These are phyloP conservation scores for Drosophila ercepeae DNA, from an alignment of 1,140 invertebrate genomes.

Conservation along the genomic window DNA sequence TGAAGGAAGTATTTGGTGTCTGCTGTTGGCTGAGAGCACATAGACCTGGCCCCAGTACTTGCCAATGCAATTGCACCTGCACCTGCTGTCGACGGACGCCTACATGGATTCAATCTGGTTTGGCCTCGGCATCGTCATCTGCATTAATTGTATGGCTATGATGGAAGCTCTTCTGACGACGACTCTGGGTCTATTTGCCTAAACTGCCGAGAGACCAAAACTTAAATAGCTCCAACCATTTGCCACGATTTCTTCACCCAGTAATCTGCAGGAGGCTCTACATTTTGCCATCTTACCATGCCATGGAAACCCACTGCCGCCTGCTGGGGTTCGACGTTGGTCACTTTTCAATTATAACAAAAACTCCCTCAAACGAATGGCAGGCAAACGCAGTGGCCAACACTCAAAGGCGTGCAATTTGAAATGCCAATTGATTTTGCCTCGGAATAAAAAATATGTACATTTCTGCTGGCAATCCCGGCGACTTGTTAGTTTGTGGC, in stretches of 20 bases:
- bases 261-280: not conserved
- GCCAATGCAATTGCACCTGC: conserved; percentile 25
- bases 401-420: conserved; percentile 76
- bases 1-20: conserved; percentile 52
- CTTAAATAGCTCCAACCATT: conserved; percentile 58
- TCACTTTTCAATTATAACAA: conserved; percentile 76
- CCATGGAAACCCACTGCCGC: not conserved
- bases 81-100: conserved; percentile 35
- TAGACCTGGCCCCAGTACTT: conserved; percentile 8
- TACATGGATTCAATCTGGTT: conserved; percentile 40
- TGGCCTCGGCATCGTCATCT: conserved; percentile 46
- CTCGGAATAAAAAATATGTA: conserved; percentile 44
- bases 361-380: conserved; percentile 51
- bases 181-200: conserved; percentile 59
- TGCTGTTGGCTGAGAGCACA: conserved; percentile 28
- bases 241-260: conserved; percentile 15
- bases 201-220: conserved; percentile 40
- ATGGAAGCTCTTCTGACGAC: not conserved
- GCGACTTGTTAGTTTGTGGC: conserved; percentile 43
- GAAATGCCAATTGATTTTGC: conserved; percentile 80
- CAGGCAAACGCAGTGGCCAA: conserved; percentile 43
- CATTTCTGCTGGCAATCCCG: conserved; percentile 32
- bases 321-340: conserved; percentile 13
- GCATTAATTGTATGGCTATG: conserved; percentile 68
- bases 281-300: not conserved